phyloP scores from a whole-genome alignment of 2,888 invertebrate species.

The Platynereis dumerilii region DNA sequence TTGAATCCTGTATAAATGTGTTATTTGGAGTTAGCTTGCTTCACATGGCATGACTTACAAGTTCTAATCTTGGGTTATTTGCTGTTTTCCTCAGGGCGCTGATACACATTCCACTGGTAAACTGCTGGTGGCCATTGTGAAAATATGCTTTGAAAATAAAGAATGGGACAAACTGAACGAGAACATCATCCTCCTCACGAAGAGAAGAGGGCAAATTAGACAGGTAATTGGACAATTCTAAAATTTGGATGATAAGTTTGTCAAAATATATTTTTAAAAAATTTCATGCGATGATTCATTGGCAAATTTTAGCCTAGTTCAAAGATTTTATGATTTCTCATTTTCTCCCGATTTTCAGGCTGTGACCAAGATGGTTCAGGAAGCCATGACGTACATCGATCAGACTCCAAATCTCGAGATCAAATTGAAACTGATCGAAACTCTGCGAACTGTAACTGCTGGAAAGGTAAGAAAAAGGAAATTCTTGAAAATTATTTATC shows the following conservation, averaged over 20 bases:
- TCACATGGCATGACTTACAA: too few relatives aligned
- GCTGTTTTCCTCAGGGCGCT: conserved; percentile 78
- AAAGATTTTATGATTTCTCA: neutral
- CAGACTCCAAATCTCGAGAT: conserved; percentile 88
- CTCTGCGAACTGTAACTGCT: conserved; percentile 91
- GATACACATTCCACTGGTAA: conserved; percentile 95
- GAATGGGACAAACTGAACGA: conserved; percentile 95
- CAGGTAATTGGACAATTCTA: conserved; percentile 47
- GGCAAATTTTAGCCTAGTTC: neutral
- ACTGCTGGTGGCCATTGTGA: conserved; percentile 90
- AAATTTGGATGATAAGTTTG: neutral
- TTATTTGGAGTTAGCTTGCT: neutral
- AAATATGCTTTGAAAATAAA: conserved; percentile 83
- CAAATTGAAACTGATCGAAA: conserved; percentile 93
- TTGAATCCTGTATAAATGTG: neutral
- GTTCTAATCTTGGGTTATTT: too few relatives aligned
- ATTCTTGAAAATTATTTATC: too few relatives aligned
- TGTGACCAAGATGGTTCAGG: conserved; percentile 88
- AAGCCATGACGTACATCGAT: conserved; percentile 91
- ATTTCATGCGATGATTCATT: neutral
- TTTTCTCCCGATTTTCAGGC: conserved; percentile 74
- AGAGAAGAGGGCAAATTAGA: conserved; percentile 94
- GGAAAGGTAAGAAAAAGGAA: conserved; percentile 82
- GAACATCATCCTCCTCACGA: conserved; percentile 86
- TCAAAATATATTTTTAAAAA: neutral